Evolutionary conservation across 2,113 vertebrate species (phyloP), one percentile per base, ranked within the genome.

Genomic region (Phrynosoma platyrhinos): DNA sequence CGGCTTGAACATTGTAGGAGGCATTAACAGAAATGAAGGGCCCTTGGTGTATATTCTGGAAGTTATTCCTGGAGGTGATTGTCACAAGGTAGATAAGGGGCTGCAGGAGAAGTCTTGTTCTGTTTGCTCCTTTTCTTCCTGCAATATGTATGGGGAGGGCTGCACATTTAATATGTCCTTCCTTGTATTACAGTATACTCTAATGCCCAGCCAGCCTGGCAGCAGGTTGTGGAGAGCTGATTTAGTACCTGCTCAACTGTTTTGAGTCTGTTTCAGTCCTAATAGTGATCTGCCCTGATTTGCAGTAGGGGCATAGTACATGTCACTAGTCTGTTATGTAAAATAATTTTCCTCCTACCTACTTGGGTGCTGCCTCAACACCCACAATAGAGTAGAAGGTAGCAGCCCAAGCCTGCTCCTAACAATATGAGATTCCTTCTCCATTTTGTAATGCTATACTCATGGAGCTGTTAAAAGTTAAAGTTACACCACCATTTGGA

Each of bases 11-110:
- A 96, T 99, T 87, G 94, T 97, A 69, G 98, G 98, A 86, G 99
- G 98, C 86, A 97, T 98, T 90, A 98, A 98, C 96, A 97, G 97
- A 76, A 96, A 97, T 10, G 98, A 99, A 92, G 99, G 98, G 23
- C 98, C 98, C 84, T 97, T 99, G 97, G 98, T 99, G 53, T 98
- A 97, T 89, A 96, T 99, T 96, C 98, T 98, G 93, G 98, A 98
- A 93, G 92, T 99, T 75, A 93, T 98, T 90, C 96, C 98, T 92
- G 99, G 98, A 90, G 98, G 98, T 91, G 99, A 99, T 86, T 98
- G 98, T 91, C 97, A 98, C 86, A 98, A 98, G 98, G 99, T 99
- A 94, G 95, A 89, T 42, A 40, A 75, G 21, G 47, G 72, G 84
- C 88, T 89, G 53, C 3, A 58, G 47, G 20, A 55, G 86, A 90